Conservation (phyloP, 2,888 invertebrate genomes). For the Choreutis nemorana region DNA sequence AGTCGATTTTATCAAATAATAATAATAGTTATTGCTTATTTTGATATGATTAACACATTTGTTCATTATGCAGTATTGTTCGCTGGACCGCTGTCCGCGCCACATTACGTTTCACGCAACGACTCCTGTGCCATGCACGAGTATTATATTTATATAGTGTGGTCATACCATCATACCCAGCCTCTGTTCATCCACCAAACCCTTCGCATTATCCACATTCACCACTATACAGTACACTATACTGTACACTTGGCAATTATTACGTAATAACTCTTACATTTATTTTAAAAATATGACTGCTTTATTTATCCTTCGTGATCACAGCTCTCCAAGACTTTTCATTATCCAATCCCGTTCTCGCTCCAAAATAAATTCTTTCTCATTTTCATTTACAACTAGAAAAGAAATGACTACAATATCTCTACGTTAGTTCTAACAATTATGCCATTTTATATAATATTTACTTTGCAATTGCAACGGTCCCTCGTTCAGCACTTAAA, state of each 20-base stretch:
- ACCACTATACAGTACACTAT: constrained; percentile 24
- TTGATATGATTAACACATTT: constrained; percentile 56
- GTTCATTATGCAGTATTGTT: too few relatives aligned
- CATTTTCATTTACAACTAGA: constrained; percentile 63
- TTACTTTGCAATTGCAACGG: constrained; percentile 66
- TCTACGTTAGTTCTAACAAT: constrained; percentile 63
- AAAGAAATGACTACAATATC: constrained; percentile 64
- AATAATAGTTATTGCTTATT: constrained; percentile 64
- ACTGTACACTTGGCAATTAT: constrained; percentile 40
- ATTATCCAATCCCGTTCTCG: constrained; percentile 52
- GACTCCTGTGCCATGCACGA: too few relatives aligned
- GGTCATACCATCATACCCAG: too few relatives aligned
- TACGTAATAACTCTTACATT: constrained; percentile 60
- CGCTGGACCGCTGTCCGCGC: too few relatives aligned
- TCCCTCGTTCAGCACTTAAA: constrained; percentile 63
- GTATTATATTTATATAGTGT: too few relatives aligned
- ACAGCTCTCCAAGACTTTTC: constrained; percentile 64
- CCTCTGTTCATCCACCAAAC: too few relatives aligned
- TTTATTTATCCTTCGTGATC: constrained; percentile 64
- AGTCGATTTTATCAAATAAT: constrained; percentile 54
- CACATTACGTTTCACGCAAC: too few relatives aligned
- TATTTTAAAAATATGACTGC: constrained; percentile 67
- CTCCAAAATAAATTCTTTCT: constrained; percentile 65
- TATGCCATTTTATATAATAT: constrained; percentile 66
- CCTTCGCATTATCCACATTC: too few relatives aligned